Evolutionary conservation across 2,113 vertebrate species (phyloP).

Genomic region (Ardeotis arabs): DNA sequence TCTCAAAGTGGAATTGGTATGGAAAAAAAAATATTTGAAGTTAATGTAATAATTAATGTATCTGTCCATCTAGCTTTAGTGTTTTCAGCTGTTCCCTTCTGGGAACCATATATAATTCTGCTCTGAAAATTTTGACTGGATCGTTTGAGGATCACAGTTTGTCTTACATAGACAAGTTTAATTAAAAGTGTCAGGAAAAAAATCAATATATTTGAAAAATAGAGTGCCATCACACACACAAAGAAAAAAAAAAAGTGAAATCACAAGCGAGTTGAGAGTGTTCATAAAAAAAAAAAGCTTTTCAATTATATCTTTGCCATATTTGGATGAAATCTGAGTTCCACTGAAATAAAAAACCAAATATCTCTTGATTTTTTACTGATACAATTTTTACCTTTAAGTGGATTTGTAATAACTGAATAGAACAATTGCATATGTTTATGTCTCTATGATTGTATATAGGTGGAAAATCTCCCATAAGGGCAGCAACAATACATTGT

Average conservation of each 20-base stretch:
- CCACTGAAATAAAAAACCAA: not conserved
- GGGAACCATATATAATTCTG: not conserved
- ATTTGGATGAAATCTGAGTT: not conserved
- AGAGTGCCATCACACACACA: not conserved
- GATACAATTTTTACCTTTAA: not conserved
- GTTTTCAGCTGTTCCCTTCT: conserved; percentile 11
- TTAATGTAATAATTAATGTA: conserved; percentile 6
- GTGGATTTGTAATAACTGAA: not conserved
- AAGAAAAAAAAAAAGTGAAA: not conserved
- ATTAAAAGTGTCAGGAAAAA: conserved; percentile 44
- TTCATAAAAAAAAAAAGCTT: not conserved
- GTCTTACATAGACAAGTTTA: not conserved
- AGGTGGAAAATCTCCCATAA: not conserved
- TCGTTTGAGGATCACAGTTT: not conserved
- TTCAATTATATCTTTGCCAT: not conserved
- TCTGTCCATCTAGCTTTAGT: not conserved
- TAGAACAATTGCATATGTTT: not conserved
- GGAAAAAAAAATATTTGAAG: not conserved
- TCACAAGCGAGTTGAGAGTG: not conserved
- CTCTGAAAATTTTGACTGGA: not conserved
- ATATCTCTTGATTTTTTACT: not conserved
- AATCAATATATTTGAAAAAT: conserved; percentile 29
- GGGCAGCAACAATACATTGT: not conserved
- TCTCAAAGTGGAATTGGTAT: not conserved
- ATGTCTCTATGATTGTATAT: not conserved